phyloP scores from a whole-genome alignment of 1,140 invertebrate genomes.

The Maconellicoccus hirsutus region DNA sequence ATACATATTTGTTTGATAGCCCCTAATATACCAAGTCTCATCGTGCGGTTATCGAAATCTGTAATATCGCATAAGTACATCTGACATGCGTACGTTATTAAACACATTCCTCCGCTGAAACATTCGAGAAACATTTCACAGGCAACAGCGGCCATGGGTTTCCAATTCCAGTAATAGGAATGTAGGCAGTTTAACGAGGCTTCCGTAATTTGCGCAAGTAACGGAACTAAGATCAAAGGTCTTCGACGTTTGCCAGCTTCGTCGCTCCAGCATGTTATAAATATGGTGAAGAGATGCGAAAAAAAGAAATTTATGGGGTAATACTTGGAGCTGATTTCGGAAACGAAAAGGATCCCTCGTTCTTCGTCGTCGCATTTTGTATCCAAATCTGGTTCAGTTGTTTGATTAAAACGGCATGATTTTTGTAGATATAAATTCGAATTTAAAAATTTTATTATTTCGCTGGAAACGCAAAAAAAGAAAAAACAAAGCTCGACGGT shows the following conservation, averaged over 20 bases:
- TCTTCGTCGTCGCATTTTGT: background rate
- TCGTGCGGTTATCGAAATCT: conserved; percentile 14
- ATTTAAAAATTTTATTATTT: background rate
- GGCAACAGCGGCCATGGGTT: background rate
- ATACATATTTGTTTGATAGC: conserved; percentile 23
- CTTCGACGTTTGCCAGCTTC: conserved; percentile 33
- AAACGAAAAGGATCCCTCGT: background rate
- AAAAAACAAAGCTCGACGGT: background rate
- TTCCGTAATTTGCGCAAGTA: conserved; percentile 27
- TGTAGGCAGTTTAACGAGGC: background rate
- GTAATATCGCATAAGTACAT: conserved; percentile 24
- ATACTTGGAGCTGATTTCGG: too few relatives aligned
- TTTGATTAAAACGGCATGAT: background rate
- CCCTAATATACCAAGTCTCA: conserved; percentile 23
- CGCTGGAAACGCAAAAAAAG: background rate
- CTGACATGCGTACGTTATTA: conserved; percentile 17
- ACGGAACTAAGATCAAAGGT: conserved; percentile 36
- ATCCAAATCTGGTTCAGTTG: background rate
- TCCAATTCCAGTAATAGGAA: background rate
- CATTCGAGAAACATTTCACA: conserved; percentile 18
- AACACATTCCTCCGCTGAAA: conserved; percentile 15
- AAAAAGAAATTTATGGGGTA: background rate
- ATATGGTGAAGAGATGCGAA: conserved; percentile 25
- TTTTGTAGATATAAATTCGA: conserved; percentile 10
- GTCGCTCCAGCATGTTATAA: conserved; percentile 29